Percentiles rank a stretch among this genome's conserved stretches.
Conservation (phyloP, 2,113 vertebrate genomes). For the Raja brachyura region DNA sequence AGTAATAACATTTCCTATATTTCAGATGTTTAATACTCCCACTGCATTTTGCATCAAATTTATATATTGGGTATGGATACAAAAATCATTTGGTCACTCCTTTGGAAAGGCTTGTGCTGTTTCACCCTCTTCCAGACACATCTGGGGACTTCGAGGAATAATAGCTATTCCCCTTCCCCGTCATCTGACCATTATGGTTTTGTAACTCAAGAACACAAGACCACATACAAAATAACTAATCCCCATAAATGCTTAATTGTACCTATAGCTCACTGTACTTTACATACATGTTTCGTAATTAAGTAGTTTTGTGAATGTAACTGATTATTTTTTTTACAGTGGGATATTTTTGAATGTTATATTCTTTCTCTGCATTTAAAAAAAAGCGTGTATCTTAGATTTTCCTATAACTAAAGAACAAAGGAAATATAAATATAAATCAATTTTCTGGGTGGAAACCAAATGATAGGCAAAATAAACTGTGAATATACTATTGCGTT, state of each 20-base stretch:
- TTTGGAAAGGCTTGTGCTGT: not conserved
- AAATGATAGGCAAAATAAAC: slow-evolving; percentile 44
- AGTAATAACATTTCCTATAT: slow-evolving; percentile 1
- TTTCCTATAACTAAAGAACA: not conserved
- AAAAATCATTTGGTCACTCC: not conserved
- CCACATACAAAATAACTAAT: not conserved
- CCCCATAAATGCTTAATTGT: not conserved
- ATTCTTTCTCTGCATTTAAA: not conserved
- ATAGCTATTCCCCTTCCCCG: not conserved
- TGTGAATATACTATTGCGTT: slow-evolving; percentile 51
- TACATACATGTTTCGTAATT: not conserved
- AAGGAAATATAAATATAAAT: not conserved
- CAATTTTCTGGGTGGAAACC: slow-evolving; percentile 46
- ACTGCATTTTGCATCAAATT: not conserved
- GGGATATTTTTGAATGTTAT: not conserved
- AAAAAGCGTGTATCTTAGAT: not conserved
- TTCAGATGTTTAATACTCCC: not conserved
- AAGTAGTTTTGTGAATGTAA: not conserved
- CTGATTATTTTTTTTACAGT: not conserved
- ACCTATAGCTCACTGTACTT: not conserved
- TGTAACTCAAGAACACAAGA: not conserved
- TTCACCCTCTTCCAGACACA: not conserved
- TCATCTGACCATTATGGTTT: not conserved
- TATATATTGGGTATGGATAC: not conserved
- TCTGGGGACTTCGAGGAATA: no score